These are phyloP conservation scores for Myxocyprinus asiaticus DNA, from an alignment of 2,113 vertebrate species.

Conservation along the genomic window DNA sequence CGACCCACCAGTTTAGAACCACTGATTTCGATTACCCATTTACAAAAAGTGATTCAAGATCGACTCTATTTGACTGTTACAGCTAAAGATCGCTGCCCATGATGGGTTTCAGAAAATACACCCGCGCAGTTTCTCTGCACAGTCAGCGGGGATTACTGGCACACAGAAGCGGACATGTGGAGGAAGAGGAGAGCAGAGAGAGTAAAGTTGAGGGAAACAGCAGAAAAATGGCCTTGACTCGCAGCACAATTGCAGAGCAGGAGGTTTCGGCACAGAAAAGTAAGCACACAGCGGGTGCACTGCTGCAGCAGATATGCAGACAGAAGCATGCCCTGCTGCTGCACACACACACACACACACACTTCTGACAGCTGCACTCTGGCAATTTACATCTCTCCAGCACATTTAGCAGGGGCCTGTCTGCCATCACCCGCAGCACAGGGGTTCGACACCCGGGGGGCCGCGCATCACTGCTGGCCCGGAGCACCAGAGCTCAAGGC, in stretches of 20 bases:
- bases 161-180: conserved; percentile 1
- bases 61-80: no score
- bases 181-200: conserved; percentile 59
- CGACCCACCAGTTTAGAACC: no score
- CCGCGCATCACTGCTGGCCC: not conserved
- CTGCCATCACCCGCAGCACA: conserved; percentile 80
- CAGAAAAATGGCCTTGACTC: conserved; percentile 42
- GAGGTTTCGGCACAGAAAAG: conserved; percentile 91
- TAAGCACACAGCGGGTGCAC: conserved; percentile 89
- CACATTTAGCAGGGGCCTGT: conserved; percentile 90
- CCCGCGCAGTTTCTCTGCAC: conserved; percentile 20
- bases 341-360: conserved; percentile 78
- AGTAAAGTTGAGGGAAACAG: conserved; percentile 23
- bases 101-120: conserved; percentile 66
- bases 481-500: conserved; percentile 26
- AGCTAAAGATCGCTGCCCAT: conserved; percentile 58
- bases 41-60: conserved; percentile 27
- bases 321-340: conserved; percentile 72
- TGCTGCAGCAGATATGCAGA: conserved; percentile 79
- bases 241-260: conserved; percentile 80
- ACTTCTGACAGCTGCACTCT: conserved; percentile 86
- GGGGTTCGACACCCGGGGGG: conserved; percentile 49
- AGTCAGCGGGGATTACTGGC: conserved; percentile 19
- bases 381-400: conserved; percentile 91
- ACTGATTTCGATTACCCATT: no score